Percentiles rank a stretch among this genome's conserved stretches.
Conservation (phyloP, 2,797 vertebrate genomes). For the Brachymystax lenok region DNA sequence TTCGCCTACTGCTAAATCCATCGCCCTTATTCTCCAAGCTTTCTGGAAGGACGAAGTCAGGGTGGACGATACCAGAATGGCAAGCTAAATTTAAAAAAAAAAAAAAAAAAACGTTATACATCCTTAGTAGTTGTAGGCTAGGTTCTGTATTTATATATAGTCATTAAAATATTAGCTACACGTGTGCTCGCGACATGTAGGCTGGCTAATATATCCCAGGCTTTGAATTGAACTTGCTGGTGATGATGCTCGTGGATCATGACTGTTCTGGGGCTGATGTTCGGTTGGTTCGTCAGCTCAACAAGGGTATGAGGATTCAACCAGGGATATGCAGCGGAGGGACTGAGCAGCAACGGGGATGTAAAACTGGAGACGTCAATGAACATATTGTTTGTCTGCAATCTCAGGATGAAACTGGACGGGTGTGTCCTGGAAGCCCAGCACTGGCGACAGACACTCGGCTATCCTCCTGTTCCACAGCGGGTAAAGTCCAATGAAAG, state of each 20-base stretch:
- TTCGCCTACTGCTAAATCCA: background rate
- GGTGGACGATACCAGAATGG: background rate
- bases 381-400: conserved; percentile 59
- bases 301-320: conserved; percentile 65
- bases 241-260: conserved; percentile 45
- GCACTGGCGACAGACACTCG: conserved; percentile 53
- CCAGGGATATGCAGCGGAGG: conserved; percentile 39
- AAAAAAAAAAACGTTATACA: background rate
- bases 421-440: conserved; percentile 65
- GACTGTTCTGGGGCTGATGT: conserved; percentile 54
- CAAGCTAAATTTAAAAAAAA: background rate
- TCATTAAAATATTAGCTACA: background rate
- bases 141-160: background rate
- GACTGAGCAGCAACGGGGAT: conserved; percentile 59
- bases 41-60: background rate
- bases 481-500: conserved; percentile 45
- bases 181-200: background rate
- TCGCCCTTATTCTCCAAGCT: background rate
- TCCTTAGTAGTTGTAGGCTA: background rate
- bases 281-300: conserved; percentile 59
- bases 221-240: background rate
- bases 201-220: background rate
- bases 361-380: conserved; percentile 56
- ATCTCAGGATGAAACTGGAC: conserved; percentile 63
- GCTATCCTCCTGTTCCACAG: conserved; percentile 62